phyloP scores from a whole-genome alignment of 2,113 vertebrate genomes.

The Cyprinodon variegatus region DNA sequence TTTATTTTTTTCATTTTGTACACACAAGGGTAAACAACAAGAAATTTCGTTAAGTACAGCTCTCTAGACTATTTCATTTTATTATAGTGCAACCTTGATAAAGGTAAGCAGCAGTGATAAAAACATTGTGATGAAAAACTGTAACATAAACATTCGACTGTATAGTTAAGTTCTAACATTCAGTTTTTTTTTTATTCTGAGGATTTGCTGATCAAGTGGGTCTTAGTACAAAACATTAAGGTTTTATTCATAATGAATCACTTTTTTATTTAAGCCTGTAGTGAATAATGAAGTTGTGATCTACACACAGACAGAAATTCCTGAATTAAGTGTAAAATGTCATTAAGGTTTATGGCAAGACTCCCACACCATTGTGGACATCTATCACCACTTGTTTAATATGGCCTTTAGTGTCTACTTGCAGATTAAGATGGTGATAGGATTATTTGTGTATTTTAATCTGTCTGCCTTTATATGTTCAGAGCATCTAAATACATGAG shows the following conservation, averaged over 20 bases:
- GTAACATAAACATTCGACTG: too few relatives aligned
- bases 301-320: background rate
- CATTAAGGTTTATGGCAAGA: background rate
- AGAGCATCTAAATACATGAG: background rate
- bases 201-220: background rate
- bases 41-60: too few relatives aligned
- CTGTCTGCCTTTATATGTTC: background rate
- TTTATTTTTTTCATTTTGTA: too few relatives aligned
- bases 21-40: too few relatives aligned
- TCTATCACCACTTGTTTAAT: too few relatives aligned
- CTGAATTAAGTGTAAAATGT: background rate
- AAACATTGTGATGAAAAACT: too few relatives aligned
- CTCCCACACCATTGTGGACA: background rate
- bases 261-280: background rate
- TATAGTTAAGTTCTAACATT: too few relatives aligned
- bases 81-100: too few relatives aligned
- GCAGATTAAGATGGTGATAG: background rate
- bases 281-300: background rate
- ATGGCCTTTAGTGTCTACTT: background rate
- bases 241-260: background rate
- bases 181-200: background rate
- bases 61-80: too few relatives aligned
- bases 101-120: too few relatives aligned
- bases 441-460: background rate
- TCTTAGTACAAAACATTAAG: background rate